A percentile compares a stretch with the other conserved stretches of the same genome.
Evolutionary conservation across 2,888 invertebrate genomes (phyloP).

Genomic region (Mythimna ferrago): DNA sequence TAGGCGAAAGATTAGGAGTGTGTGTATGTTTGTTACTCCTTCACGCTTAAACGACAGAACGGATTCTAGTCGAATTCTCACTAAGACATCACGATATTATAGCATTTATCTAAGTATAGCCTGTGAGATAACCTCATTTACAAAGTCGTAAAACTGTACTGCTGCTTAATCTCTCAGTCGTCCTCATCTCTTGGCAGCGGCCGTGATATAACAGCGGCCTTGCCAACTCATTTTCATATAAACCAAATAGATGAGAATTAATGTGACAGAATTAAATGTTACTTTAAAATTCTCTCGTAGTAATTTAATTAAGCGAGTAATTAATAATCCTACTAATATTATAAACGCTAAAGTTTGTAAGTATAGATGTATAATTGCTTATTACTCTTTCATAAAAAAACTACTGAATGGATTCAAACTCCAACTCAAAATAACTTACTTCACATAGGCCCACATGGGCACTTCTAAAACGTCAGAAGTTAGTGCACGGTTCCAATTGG

Average conservation of each 20-base stretch:
- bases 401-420: no score
- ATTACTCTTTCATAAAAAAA: no score
- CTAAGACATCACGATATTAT: neutral
- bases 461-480: no score
- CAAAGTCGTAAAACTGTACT: slow-evolving; percentile 10
- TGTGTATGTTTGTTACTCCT: no score
- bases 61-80: neutral
- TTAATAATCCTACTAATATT: no score
- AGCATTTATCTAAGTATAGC: neutral
- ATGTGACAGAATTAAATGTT: slow-evolving; percentile 16
- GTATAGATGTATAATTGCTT: no score
- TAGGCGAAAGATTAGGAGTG: no score
- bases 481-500: no score
- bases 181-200: slow-evolving; percentile 51
- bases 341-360: no score
- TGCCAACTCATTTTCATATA: slow-evolving; percentile 60
- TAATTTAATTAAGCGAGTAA: neutral
- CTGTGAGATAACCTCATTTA: slow-evolving; percentile 19
- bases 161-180: slow-evolving; percentile 50
- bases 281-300: neutral
- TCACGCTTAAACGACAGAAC: no score
- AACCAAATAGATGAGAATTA: slow-evolving; percentile 36
- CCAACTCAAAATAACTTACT: no score
- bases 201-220: slow-evolving; percentile 16
- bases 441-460: no score